Conservation (phyloP, 2,797 vertebrate genomes). For the Mustela erminea region DNA sequence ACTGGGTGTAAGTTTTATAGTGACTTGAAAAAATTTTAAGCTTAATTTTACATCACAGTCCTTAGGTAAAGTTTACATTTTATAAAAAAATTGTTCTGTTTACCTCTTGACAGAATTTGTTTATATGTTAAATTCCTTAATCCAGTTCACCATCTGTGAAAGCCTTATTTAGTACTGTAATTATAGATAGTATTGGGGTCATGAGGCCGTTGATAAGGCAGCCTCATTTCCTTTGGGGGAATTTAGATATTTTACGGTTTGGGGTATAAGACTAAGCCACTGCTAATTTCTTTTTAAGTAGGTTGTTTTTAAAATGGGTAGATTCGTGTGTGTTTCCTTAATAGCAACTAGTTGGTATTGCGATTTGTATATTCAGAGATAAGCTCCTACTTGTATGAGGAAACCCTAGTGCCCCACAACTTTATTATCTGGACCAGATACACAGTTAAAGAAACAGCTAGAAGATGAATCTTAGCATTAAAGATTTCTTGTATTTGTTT, state of each 20-base stretch:
- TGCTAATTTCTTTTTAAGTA: conserved; percentile 65
- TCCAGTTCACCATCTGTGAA: conserved; percentile 86
- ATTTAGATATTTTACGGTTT: conserved; percentile 62
- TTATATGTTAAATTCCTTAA: conserved; percentile 87
- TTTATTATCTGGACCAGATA: conserved; percentile 41
- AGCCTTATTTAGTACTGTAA: conserved; percentile 87
- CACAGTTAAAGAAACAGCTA: conserved; percentile 55
- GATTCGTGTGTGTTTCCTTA: conserved; percentile 10
- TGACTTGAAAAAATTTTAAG: conserved; percentile 52
- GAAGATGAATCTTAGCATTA: conserved; percentile 46
- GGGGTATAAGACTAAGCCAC: conserved; percentile 7
- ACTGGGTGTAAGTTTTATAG: conserved; percentile 60
- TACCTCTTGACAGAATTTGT: conserved; percentile 79
- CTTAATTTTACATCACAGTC: neutral
- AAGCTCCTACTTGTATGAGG: conserved; percentile 10
- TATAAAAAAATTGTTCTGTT: conserved; percentile 57
- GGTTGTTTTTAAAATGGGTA: conserved; percentile 52
- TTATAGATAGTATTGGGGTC: conserved; percentile 88
- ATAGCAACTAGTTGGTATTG: neutral
- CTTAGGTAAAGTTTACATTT: conserved; percentile 51
- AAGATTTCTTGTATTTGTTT: conserved; percentile 19
- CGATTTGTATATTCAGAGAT: conserved; percentile 32
- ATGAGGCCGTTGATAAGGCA: conserved; percentile 82
- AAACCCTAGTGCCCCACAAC: conserved; percentile 24
- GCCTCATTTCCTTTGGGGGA: conserved; percentile 73